phyloP scores from a whole-genome alignment of 2,113 vertebrate genomes.

The Eclectus roratus region DNA sequence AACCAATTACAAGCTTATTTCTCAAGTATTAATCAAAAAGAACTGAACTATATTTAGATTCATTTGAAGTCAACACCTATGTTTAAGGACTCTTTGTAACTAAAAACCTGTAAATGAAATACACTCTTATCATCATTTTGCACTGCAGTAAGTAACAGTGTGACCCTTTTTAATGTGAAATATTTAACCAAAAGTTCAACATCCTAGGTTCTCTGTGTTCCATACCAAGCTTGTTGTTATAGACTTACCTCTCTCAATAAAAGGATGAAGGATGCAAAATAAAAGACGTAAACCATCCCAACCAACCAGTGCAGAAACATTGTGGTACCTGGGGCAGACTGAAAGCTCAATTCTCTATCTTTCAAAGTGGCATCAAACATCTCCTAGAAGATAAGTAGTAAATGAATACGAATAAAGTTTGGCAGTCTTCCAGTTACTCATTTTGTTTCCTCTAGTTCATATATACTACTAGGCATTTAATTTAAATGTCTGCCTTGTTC shows the following conservation, averaged over 20 bases:
- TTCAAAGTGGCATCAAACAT: constrained; percentile 97
- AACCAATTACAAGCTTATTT: neutral
- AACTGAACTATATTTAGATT: neutral
- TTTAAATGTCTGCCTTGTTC: neutral
- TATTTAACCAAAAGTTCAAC: neutral
- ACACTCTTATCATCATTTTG: neutral
- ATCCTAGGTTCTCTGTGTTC: neutral
- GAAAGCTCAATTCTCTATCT: constrained; percentile 91
- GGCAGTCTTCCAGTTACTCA: neutral
- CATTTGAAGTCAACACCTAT: neutral
- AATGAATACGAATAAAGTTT: neutral
- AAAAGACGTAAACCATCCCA: constrained; percentile 98
- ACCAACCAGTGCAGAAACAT: constrained; percentile 98
- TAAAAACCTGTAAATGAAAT: neutral
- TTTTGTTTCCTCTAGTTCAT: neutral
- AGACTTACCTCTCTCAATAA: constrained; percentile 89
- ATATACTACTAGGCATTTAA: neutral
- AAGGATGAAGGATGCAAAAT: constrained; percentile 97
- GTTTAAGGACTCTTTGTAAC: neutral
- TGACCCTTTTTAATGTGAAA: neutral
- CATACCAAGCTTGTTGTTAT: neutral
- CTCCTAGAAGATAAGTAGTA: constrained; percentile 75
- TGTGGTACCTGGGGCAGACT: constrained; percentile 92
- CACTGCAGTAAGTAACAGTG: neutral
- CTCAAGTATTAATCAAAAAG: neutral